Base-by-base conservation (phyloP, 1,140 invertebrate species). In the Tetragonula clypearis region DNA sequence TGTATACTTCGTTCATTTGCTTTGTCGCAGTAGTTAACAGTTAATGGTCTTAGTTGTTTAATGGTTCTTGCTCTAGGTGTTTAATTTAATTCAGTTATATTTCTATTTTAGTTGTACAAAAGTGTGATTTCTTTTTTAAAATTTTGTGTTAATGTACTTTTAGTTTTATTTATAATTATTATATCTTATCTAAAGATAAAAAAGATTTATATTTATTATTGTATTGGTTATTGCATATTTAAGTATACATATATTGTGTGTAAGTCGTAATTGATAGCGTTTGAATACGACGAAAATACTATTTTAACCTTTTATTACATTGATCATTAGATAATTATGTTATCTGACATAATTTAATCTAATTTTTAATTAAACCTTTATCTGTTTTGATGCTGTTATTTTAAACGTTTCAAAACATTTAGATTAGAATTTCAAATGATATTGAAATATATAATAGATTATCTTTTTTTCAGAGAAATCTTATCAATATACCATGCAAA, bases 401-500 rank as follows among this genome's bases (percentile, higher is more conserved):
- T 0, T 15, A 1, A n/a, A 30, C 49, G 12, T 26, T 12, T 23
- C 8, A n/a, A 6, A 53, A 19, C 11, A 9, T 23, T 65, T 30
- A 69, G 9, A 49, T 49, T 49, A 49, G 41, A 49, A 49, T 49
- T 49, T 49, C 9, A 49, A 49, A 8, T 49, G 8, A 49, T 11
- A 49, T 49, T 49, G 41, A n/a, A 21, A 11, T 30, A 26, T n/a
- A 3, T 9, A 55, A 62, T 41, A 60, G 60, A 72, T 15, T 19
- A n/a, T 26, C 49, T 69, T 23, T 68, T 68, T 81, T 87, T n/a
- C 65, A 85, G 82, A 80, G n/a, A 6, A n/a, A 56, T 58, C n/a
- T 17, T 23, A 76, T 76, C 35, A 15, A 55, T 90, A 80, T 49
- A 87, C 41, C 30, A 89, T 90, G 88, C 66, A 79, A 23, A 87